These are phyloP conservation scores for Microctonus brassicae DNA, from an alignment of 2,888 invertebrate genomes.

Conservation along the genomic window DNA sequence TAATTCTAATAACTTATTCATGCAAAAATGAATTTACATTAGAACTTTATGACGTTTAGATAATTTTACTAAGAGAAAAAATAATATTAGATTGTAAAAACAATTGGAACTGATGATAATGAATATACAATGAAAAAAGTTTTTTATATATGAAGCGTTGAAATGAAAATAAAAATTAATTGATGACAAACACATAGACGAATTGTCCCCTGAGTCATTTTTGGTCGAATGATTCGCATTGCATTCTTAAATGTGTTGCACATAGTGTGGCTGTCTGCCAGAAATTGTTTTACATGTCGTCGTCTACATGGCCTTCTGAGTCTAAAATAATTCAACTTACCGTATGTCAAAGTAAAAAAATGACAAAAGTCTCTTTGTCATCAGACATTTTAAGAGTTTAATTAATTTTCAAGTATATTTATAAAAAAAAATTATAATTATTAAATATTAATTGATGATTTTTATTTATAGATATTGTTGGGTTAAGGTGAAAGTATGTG, in stretches of 20 bases:
- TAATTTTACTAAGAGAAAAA: background rate
- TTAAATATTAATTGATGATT: background rate
- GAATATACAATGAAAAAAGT: background rate
- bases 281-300: constrained; percentile 27
- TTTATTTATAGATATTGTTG: background rate
- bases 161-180: background rate
- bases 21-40: too few species aligned
- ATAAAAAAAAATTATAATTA: background rate
- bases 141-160: background rate
- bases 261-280: constrained; percentile 34
- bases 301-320: constrained; percentile 22
- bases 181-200: background rate
- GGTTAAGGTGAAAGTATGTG: background rate
- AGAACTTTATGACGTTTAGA: background rate
- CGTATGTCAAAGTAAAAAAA: background rate
- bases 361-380: constrained; percentile 4
- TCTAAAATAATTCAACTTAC: constrained; percentile 32
- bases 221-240: constrained; percentile 39
- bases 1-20: too few species aligned
- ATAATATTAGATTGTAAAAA: background rate
- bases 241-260: constrained; percentile 35
- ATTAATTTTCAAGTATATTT: background rate
- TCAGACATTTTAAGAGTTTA: constrained; percentile 4
- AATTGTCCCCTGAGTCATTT: constrained; percentile 39
- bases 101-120: background rate